A percentile compares a stretch with the other conserved stretches of the same genome.
These are phyloP conservation scores for Aquatica leii DNA, from an alignment of 2,888 invertebrate species.

Conservation along the genomic window DNA sequence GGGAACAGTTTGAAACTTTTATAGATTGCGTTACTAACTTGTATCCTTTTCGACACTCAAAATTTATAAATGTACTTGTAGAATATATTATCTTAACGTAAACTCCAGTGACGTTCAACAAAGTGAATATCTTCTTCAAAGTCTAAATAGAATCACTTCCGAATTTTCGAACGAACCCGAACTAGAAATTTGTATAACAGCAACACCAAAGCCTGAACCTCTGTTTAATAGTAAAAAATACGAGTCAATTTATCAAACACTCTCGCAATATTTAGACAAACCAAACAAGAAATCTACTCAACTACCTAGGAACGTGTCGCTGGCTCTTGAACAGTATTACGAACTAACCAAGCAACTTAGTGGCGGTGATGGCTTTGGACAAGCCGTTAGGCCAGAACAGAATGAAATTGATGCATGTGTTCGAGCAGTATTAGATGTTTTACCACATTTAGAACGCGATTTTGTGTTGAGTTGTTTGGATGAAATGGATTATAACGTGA, in stretches of 20 bases:
- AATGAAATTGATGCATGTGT: constrained; percentile 48
- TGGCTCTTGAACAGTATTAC: constrained; percentile 12
- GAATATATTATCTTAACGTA: constrained; percentile 41
- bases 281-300: neutral
- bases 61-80: too few species aligned
- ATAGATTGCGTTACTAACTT: constrained; percentile 51
- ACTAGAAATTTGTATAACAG: constrained; percentile 12
- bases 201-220: neutral
- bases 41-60: too few species aligned
- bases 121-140: constrained; percentile 49
- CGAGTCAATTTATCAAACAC: constrained; percentile 16
- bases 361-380: neutral
- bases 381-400: neutral
- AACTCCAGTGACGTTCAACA: constrained; percentile 55
- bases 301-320: constrained; percentile 7
- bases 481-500: constrained; percentile 77
- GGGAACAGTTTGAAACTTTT: constrained; percentile 53
- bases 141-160: constrained; percentile 49
- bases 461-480: constrained; percentile 77
- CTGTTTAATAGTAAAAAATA: neutral
- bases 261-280: constrained; percentile 13
- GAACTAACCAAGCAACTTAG: constrained; percentile 2
- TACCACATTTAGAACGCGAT: constrained; percentile 84
- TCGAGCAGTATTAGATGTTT: constrained; percentile 63
- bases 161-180: constrained; percentile 39